Conservation (phyloP, 1,140 invertebrate species). For the Sinonovacula constricta region DNA sequence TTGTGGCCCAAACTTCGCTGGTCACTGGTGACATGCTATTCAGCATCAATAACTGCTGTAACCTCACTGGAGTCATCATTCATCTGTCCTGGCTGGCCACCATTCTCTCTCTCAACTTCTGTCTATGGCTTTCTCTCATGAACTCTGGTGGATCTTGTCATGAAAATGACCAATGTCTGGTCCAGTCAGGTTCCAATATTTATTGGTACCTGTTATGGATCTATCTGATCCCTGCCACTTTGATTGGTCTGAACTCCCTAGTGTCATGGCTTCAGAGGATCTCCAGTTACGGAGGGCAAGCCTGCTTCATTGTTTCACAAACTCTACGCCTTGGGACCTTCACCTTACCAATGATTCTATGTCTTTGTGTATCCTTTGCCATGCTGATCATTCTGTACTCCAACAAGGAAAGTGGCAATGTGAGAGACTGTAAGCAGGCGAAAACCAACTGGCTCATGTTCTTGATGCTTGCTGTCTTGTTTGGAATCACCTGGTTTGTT, state of each 20-base stretch:
- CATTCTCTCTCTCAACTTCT: slow-evolving; percentile 8
- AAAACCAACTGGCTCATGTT: not conserved
- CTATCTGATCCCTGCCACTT: not conserved
- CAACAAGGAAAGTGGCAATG: not conserved
- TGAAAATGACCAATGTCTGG: not conserved
- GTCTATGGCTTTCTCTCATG: not conserved
- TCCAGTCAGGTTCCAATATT: slow-evolving; percentile 11
- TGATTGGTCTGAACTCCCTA: not conserved
- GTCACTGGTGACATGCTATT: not conserved
- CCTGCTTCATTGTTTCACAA: slow-evolving; percentile 9
- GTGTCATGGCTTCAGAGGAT: not conserved
- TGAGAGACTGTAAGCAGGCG: not conserved
- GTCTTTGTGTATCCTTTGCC: slow-evolving; percentile 2
- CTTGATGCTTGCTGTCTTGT: slow-evolving; percentile 15
- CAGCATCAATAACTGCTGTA: not conserved
- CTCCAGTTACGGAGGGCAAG: slow-evolving; percentile 2
- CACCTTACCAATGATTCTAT: not conserved
- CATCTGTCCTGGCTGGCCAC: slow-evolving; percentile 10
- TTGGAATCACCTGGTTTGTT: slow-evolving; percentile 17
- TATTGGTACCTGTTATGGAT: not conserved
- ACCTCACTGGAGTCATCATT: slow-evolving; percentile 7
- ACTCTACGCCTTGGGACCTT: not conserved
- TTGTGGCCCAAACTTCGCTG: slow-evolving; percentile 13
- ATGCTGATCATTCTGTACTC: slow-evolving; percentile 1
- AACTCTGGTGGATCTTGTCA: not conserved